Base-by-base conservation (phyloP, 2,888 invertebrate genomes). In the Agonopterix arenella region DNA sequence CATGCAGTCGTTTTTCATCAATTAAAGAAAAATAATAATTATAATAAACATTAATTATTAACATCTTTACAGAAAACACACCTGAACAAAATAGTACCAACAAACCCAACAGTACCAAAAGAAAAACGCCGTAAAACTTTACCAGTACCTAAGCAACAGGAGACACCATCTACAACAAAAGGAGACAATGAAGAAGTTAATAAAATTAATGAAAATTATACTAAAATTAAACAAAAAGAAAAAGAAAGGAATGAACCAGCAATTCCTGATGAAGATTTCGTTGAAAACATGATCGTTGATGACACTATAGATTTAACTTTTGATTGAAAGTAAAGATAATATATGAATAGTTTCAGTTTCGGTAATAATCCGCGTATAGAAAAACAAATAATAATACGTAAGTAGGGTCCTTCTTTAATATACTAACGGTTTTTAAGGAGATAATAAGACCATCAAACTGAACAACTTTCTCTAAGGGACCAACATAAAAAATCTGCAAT, bases 291-390 rank as follows among this genome's bases (percentile, higher is more conserved):
- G 68, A 56, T 56, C 9, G 50, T 72, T 2, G 70, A 75, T 56
- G 60, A 66, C 45, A 68, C 69, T 40, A 68, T 79, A 44, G 80
- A 80, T 66, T 62, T 80, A 45, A 79, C 78, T 4, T 72, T 77
- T 69, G 77, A 79, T 64, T 77, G 64, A 70, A 4, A 28, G 28
- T 28, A 28, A 28, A 28, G 28, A 13, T 13, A 13, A 13, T 28
- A 5, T 28, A 28, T 5, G 28, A 28, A 28, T 1, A 5, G 28
- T 5, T 28, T 28, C 18, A 28, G 28, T 28, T 28, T 28, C 5
- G 4, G 3, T 28, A 5, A 2, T 4, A 7, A 28, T 28, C 18
- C 18, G 18, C 4, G 18, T 4, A 18, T 28, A 28, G 5, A 28
- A 7, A 28, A 5, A 28, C 7, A 7, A 28, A 28, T 7, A 28